Evolutionary conservation across 2,888 invertebrate genomes (phyloP).

Genomic region (Cerceris ruficornis): DNA sequence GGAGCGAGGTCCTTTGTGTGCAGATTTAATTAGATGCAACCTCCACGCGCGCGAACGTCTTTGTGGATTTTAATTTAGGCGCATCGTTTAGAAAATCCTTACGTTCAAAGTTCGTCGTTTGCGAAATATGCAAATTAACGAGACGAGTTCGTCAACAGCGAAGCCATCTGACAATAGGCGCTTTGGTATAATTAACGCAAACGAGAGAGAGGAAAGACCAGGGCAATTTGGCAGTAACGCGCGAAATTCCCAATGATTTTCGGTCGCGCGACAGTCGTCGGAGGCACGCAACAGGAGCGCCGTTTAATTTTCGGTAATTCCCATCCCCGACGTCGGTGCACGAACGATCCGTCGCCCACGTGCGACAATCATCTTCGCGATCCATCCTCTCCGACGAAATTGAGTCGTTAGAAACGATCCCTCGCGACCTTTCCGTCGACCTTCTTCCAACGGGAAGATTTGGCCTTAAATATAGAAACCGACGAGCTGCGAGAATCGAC

Average conservation of each 20-base stretch:
- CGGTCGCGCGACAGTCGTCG: conserved; percentile 6
- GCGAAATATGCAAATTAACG: too few relatives aligned
- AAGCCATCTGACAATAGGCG: background rate
- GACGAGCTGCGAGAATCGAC: background rate
- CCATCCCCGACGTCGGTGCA: background rate
- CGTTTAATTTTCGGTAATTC: conserved; percentile 25
- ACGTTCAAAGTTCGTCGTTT: background rate
- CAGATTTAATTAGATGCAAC: conserved; percentile 4
- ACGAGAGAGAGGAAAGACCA: too few relatives aligned
- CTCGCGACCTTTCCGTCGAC: background rate
- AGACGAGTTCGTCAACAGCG: background rate
- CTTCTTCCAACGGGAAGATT: background rate
- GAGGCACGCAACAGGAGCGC: conserved; percentile 11
- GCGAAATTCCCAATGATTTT: conserved; percentile 22
- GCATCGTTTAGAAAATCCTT: conserved; percentile 5
- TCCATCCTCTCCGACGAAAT: background rate
- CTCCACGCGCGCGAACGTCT: background rate
- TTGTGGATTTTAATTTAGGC: background rate
- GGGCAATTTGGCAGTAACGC: background rate
- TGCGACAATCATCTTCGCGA: background rate
- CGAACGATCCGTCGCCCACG: conserved; percentile 11
- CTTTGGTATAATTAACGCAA: too few relatives aligned
- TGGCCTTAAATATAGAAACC: background rate
- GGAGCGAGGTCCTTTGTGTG: conserved; percentile 7
- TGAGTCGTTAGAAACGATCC: background rate